Conservation (phyloP, 2,888 invertebrate genomes). For the Neria commutata region DNA sequence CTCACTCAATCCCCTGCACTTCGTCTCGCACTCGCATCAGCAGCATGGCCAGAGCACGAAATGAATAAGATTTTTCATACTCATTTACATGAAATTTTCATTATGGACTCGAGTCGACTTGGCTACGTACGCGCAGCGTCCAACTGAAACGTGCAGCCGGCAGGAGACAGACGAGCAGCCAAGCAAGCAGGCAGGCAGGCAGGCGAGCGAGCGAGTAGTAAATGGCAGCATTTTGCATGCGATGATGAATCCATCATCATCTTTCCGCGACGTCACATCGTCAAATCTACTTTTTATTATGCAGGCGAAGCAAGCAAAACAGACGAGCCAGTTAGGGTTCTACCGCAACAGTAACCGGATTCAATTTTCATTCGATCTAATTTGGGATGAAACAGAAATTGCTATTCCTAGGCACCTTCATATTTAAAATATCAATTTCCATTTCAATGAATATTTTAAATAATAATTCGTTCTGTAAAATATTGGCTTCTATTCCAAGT, state of each 20-base stretch:
- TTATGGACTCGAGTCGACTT: constrained; percentile 35
- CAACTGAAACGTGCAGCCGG: constrained; percentile 2
- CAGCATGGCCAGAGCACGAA: constrained; percentile 30
- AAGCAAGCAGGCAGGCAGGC: not conserved
- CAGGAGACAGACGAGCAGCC: constrained; percentile 26
- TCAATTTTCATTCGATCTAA: too few species aligned
- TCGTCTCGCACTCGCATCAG: not conserved
- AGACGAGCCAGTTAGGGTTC: too few species aligned
- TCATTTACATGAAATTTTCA: constrained; percentile 58
- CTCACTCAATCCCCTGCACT: not conserved
- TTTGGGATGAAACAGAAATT: too few species aligned
- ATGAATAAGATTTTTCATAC: constrained; percentile 58
- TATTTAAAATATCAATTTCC: too few species aligned
- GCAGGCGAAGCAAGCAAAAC: not conserved
- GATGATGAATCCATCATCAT: constrained; percentile 58
- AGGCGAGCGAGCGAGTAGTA: constrained; percentile 34
- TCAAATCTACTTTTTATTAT: constrained; percentile 51
- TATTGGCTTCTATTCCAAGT: too few species aligned
- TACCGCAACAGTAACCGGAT: too few species aligned
- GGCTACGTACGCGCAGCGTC: not conserved
- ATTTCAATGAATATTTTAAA: too few species aligned
- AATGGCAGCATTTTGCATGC: constrained; percentile 54
- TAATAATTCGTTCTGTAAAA: too few species aligned
- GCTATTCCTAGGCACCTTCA: too few species aligned
- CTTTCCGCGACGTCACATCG: constrained; percentile 57